Percentiles rank a stretch among this genome's conserved stretches.
These are phyloP conservation scores for Eretmocerus hayati DNA, from an alignment of 2,888 invertebrate genomes.

Conservation along the genomic window DNA sequence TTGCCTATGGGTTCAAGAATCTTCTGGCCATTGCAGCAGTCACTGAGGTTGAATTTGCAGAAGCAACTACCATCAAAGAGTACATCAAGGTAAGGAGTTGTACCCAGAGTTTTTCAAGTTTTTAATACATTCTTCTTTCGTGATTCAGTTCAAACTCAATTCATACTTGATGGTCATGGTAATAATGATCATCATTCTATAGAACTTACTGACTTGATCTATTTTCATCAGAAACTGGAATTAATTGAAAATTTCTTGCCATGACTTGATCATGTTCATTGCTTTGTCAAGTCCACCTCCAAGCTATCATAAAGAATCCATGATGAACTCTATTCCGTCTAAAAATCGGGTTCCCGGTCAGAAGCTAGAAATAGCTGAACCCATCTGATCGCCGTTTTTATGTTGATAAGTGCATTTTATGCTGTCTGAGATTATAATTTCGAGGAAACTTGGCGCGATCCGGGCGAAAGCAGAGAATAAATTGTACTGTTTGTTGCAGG, in stretches of 20 bases:
- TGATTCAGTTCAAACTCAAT: not conserved
- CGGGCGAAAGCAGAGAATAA: not conserved
- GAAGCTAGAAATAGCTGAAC: constrained; percentile 50
- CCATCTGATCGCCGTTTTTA: constrained; percentile 39
- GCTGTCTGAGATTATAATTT: constrained; percentile 33
- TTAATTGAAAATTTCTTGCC: too few species aligned
- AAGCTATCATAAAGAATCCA: too few species aligned
- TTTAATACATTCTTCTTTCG: not conserved
- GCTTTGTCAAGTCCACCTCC: too few species aligned
- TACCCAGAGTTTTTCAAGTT: not conserved
- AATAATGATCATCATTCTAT: too few species aligned
- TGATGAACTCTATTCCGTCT: too few species aligned
- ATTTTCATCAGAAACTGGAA: too few species aligned
- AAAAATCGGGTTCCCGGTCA: constrained; percentile 33
- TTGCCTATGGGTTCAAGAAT: constrained; percentile 97
- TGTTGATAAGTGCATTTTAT: constrained; percentile 29
- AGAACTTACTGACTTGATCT: too few species aligned
- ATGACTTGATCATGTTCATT: too few species aligned
- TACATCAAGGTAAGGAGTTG: constrained; percentile 67
- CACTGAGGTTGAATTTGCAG: constrained; percentile 92
- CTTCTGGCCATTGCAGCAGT: constrained; percentile 92
- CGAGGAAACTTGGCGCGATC: not conserved
- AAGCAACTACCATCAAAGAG: constrained; percentile 88
- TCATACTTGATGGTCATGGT: too few species aligned
- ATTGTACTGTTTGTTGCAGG: constrained; percentile 50